Conservation (phyloP, 1,140 invertebrate species). For the Leptinotarsa texana region DNA sequence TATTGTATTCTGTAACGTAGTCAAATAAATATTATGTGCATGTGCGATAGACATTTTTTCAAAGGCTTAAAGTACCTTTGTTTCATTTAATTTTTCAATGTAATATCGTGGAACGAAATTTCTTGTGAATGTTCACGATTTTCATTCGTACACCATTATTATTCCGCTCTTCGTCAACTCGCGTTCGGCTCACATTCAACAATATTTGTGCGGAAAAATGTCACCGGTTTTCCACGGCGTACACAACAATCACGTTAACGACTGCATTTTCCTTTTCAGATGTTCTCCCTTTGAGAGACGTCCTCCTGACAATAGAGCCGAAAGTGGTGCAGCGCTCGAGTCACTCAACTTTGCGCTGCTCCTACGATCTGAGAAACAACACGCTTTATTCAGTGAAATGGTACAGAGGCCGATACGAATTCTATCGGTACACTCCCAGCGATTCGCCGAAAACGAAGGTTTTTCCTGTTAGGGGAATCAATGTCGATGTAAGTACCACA, state of each 20-base stretch:
- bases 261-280: constrained; percentile 42
- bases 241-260: neutral
- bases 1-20: too few species aligned
- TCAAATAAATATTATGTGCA: too few species aligned
- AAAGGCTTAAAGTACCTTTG: too few species aligned
- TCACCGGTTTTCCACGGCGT: neutral
- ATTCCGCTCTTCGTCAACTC: neutral
- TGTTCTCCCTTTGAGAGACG: constrained; percentile 56
- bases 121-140: too few species aligned
- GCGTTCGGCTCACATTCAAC: neutral
- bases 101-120: too few species aligned
- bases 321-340: constrained; percentile 63
- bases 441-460: constrained; percentile 67
- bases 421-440: constrained; percentile 70
- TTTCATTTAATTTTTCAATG: too few species aligned
- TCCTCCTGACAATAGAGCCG: constrained; percentile 61
- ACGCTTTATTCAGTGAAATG: constrained; percentile 79
- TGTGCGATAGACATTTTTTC: too few species aligned
- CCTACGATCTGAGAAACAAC: constrained; percentile 71
- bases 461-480: constrained; percentile 69
- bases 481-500: constrained; percentile 71
- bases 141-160: neutral
- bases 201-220: constrained; percentile 6
- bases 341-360: constrained; percentile 61
- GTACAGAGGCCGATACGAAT: constrained; percentile 76